Evolutionary conservation across 2,113 vertebrate genomes (phyloP).

Genomic region (Anoura caudifer): DNA sequence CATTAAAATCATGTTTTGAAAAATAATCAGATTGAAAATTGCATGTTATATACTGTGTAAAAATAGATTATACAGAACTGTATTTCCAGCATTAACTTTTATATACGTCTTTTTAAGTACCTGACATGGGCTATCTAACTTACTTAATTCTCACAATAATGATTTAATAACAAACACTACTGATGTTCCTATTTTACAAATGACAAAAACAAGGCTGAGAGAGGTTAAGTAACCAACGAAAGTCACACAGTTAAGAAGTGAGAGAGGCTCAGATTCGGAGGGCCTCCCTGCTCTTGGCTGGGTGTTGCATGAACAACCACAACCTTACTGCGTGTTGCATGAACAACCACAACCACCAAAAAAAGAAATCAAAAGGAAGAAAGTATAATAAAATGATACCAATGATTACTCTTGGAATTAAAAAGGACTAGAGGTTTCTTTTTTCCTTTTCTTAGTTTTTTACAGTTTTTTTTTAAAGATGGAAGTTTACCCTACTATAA

Average conservation of each 20-base stretch:
- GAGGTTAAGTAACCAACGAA: background rate
- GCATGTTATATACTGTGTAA: background rate
- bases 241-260: background rate
- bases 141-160: slow-evolving; percentile 1
- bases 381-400: background rate
- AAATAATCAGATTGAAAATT: background rate
- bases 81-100: background rate
- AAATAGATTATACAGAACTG: background rate
- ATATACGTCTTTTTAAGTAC: background rate
- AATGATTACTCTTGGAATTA: background rate
- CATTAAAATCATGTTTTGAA: background rate
- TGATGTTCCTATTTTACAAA: background rate
- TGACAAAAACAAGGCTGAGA: background rate
- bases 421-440: background rate
- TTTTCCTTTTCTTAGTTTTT: background rate
- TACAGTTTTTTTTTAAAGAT: background rate
- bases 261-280: background rate
- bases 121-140: background rate
- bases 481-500: background rate
- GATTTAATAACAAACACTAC: background rate
- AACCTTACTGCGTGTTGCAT: background rate
- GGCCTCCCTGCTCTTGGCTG: background rate
- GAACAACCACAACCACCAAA: background rate
- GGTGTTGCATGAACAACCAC: no score
- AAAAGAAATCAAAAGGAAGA: background rate